Evolutionary conservation across 2,797 vertebrate species (phyloP), one percentile per base, ranked within the genome.

Genomic region (Erethizon dorsatum): DNA sequence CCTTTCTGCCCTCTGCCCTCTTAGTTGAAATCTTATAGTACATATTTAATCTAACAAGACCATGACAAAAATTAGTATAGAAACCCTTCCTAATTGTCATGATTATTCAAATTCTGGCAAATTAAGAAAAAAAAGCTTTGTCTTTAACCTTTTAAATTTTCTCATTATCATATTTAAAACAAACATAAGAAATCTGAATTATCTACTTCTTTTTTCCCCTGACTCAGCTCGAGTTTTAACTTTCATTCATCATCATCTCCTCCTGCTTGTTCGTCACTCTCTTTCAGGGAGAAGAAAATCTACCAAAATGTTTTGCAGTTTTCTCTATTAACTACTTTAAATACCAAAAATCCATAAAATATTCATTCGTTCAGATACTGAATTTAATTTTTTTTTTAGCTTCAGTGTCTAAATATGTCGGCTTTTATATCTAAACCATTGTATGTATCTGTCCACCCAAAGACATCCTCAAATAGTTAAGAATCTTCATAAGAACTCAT

Each of bases 341-440:
- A 5, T 54, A 47, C 11, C n/a, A 11, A 41, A 87, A 93, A 92
- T 5, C 61, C 61, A 87, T 83, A 28, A 79, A 90, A 18, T 24
- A 1, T 78, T 71, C 14, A 12, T 91, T 67, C 5, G 85, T 94
- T 90, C 37, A 65, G 28, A 82, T 65, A 85, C 14, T 77, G 20
- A 77, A 47, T 91, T 91, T 63, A 77, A 50, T 59, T 52, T 77
- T 93, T 77, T 93, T 83, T 87, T 86, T 45, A 67, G 47, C 22
- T 45, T 94, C 18, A 73, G 1, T 69, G 26, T 84, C 56, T 93
- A 24, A 26, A 2, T 94, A 33, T 33, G 59, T 75, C 84, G 31
- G 85, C n/a, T 95, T 82, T 82, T 95, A 4, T 61, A 10, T 79
- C 5, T 88, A 95, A 92, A 41, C 37, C 4, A 33, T 4, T 63